A percentile compares a stretch with the other conserved stretches of the same genome.
Conservation (phyloP, 2,888 invertebrate genomes). For the Frankliniella intonsa region DNA sequence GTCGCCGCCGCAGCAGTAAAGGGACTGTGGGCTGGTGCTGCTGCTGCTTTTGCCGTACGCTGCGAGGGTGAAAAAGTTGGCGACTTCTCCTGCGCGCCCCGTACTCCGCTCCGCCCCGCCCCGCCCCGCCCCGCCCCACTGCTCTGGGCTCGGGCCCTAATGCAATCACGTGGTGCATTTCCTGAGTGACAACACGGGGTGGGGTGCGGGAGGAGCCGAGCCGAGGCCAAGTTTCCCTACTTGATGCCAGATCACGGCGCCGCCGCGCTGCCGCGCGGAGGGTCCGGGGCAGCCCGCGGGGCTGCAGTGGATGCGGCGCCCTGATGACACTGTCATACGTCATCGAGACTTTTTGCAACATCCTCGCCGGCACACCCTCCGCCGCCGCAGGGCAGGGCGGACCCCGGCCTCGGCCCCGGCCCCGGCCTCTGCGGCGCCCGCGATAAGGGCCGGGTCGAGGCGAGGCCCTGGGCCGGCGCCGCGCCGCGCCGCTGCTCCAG, state of each 20-base stretch:
- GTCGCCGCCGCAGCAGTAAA: too few relatives aligned
- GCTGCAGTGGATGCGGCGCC: neutral
- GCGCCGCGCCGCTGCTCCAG: neutral
- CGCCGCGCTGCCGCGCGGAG: neutral
- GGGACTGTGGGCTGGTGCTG: too few relatives aligned
- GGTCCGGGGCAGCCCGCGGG: neutral
- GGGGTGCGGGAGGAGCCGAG: neutral
- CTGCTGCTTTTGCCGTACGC: too few relatives aligned
- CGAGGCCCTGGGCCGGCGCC: neutral
- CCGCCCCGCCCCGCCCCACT: too few relatives aligned
- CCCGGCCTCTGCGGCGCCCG: neutral
- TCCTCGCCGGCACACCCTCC: neutral
- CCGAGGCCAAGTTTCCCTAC: neutral
- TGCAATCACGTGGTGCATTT: too few relatives aligned
- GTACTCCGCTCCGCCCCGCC: too few relatives aligned
- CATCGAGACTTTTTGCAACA: neutral
- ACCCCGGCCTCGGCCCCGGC: neutral
- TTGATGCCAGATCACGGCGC: too few relatives aligned
- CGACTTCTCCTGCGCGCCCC: too few relatives aligned
- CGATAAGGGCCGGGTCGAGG: neutral
- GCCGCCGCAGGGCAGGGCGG: neutral
- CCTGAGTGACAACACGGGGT: neutral
- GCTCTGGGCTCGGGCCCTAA: too few relatives aligned
- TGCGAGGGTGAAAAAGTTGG: too few relatives aligned
- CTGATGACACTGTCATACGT: conserved; percentile 17